A percentile compares a stretch with the other conserved stretches of the same genome.
These are phyloP conservation scores for Eristalis tenax DNA, from an alignment of 2,888 invertebrate species.

Conservation along the genomic window DNA sequence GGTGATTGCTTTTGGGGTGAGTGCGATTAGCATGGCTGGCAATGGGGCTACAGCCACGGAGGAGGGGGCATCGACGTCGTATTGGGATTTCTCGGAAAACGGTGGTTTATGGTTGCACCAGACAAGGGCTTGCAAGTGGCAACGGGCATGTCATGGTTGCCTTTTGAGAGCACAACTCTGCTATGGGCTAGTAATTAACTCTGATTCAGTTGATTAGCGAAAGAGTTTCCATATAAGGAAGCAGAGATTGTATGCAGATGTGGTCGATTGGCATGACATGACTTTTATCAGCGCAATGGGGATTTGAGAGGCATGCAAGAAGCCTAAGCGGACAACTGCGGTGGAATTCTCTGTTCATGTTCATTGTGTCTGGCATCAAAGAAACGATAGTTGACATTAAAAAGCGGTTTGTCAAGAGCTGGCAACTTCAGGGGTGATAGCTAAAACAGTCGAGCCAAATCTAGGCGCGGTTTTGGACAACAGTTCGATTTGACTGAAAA, in stretches of 20 bases:
- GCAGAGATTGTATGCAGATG: background rate
- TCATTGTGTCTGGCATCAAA: background rate
- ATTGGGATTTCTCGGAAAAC: background rate
- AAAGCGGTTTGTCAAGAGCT: too few relatives aligned
- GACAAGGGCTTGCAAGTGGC: background rate
- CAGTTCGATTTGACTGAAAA: too few relatives aligned
- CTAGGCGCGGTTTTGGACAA: too few relatives aligned
- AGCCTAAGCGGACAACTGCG: background rate
- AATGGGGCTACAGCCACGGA: background rate
- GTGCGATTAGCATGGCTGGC: conserved; percentile 34
- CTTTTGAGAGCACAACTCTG: background rate
- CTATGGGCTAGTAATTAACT: background rate
- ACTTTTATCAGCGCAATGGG: background rate
- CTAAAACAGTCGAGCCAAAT: too few relatives aligned
- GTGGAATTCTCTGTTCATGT: background rate
- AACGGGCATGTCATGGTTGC: background rate
- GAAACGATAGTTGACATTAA: background rate
- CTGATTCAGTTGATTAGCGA: background rate
- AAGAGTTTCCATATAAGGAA: background rate
- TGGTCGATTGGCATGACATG: background rate
- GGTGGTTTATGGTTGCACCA: conserved; percentile 9
- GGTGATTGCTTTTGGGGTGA: conserved; percentile 23
- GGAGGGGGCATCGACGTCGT: background rate
- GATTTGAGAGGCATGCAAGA: background rate
- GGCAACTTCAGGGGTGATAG: too few relatives aligned